Evolutionary conservation across 2,797 vertebrate genomes (phyloP).

Genomic region (Anas bernieri): DNA sequence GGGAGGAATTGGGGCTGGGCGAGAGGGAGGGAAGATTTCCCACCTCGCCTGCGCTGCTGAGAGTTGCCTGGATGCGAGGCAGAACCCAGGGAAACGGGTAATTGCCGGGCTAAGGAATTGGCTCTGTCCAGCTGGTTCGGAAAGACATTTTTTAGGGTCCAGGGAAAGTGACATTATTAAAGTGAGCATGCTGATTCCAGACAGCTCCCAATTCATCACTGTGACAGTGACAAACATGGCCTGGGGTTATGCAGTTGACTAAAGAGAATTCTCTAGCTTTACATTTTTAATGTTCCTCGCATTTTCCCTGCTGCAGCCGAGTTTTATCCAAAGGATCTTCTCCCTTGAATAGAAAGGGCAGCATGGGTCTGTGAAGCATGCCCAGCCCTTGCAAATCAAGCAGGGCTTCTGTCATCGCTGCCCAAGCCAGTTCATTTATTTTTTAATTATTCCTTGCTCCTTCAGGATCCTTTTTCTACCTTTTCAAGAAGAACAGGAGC

Average conservation of each 20-base stretch:
- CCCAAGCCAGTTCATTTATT: constrained; percentile 40
- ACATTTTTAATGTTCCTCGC: constrained; percentile 67
- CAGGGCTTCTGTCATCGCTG: constrained; percentile 29
- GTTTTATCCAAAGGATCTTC: constrained; percentile 56
- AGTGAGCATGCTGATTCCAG: constrained; percentile 42
- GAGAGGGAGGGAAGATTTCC: background rate
- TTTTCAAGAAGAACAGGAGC: constrained; percentile 56
- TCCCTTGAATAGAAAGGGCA: constrained; percentile 58
- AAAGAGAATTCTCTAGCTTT: constrained; percentile 70
- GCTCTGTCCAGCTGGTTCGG: constrained; percentile 51
- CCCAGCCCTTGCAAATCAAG: constrained; percentile 63
- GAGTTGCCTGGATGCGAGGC: background rate
- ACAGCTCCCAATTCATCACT: constrained; percentile 45
- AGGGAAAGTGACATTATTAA: constrained; percentile 28
- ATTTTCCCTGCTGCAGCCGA: constrained; percentile 27
- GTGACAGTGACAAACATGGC: constrained; percentile 44
- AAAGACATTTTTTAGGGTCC: constrained; percentile 24
- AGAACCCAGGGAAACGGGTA: background rate
- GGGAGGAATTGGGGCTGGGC: background rate
- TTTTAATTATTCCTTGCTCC: constrained; percentile 63
- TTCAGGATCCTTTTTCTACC: constrained; percentile 48
- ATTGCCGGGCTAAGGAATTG: constrained; percentile 9
- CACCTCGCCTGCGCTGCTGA: background rate
- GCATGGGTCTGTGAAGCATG: constrained; percentile 21
- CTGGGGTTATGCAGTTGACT: constrained; percentile 52